These are phyloP conservation scores for Gorsachius magnificus DNA, from an alignment of 2,797 vertebrate species.

Conservation along the genomic window DNA sequence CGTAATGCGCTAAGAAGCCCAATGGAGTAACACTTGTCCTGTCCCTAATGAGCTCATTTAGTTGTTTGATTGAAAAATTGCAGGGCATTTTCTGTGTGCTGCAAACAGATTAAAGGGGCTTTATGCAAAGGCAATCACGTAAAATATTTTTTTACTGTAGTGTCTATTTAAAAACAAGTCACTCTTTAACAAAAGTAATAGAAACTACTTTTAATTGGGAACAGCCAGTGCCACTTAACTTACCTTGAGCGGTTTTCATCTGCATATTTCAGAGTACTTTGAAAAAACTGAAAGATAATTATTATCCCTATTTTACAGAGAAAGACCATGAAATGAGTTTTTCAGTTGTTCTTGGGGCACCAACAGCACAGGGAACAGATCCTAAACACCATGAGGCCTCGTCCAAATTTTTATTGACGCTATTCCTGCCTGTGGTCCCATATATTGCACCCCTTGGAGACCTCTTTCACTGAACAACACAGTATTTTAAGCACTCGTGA, in stretches of 20 bases:
- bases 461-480: not conserved
- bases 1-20: not conserved
- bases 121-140: not conserved
- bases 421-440: not conserved
- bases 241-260: not conserved
- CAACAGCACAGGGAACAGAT: not conserved
- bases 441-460: not conserved
- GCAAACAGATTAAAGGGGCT: not conserved
- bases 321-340: not conserved
- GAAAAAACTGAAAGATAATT: not conserved
- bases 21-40: not conserved
- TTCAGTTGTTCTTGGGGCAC: not conserved
- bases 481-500: not conserved
- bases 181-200: not conserved
- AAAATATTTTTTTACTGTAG: not conserved
- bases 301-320: not conserved
- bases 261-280: not conserved
- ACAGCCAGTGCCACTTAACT: not conserved
- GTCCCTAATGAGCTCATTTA: not conserved
- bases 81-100: not conserved
- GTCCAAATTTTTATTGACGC: rapidly evolving
- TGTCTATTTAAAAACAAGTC: not conserved
- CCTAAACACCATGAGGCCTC: not conserved
- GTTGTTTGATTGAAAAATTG: not conserved
- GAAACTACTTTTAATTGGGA: not conserved